These are phyloP conservation scores for Thymelicus lineola DNA, from an alignment of 2,888 invertebrate species.

Conservation along the genomic window DNA sequence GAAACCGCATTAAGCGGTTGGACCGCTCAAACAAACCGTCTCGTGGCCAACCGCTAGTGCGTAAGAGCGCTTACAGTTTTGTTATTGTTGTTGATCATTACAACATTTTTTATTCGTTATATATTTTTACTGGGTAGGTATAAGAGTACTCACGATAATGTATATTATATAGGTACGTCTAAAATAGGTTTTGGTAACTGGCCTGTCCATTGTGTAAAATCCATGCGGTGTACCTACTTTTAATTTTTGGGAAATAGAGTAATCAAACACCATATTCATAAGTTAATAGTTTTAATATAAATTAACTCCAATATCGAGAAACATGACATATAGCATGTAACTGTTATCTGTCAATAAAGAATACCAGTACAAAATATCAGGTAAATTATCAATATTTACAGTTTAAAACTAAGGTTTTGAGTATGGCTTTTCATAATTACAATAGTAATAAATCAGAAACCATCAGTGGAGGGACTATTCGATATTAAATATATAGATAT, in stretches of 20 bases:
- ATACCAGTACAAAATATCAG: conserved; percentile 18
- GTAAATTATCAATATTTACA: conserved; percentile 31
- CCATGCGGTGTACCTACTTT: no score
- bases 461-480: conserved; percentile 1
- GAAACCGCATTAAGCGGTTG: no score
- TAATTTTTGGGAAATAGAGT: background rate
- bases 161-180: no score
- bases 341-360: conserved; percentile 15
- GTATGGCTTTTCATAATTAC: background rate
- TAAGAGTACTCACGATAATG: no score
- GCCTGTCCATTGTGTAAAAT: no score
- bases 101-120: no score
- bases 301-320: conserved; percentile 14
- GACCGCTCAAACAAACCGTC: no score
- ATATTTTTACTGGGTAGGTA: no score
- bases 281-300: conserved; percentile 21
- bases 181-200: no score
- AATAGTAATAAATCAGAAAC: background rate
- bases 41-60: no score
- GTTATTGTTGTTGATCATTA: no score
- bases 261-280: background rate
- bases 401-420: background rate
- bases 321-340: conserved; percentile 6
- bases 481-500: background rate
- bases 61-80: no score